These are phyloP conservation scores for Notarius lentiginosus DNA, from an alignment of 2,113 vertebrate genomes.

Conservation along the genomic window DNA sequence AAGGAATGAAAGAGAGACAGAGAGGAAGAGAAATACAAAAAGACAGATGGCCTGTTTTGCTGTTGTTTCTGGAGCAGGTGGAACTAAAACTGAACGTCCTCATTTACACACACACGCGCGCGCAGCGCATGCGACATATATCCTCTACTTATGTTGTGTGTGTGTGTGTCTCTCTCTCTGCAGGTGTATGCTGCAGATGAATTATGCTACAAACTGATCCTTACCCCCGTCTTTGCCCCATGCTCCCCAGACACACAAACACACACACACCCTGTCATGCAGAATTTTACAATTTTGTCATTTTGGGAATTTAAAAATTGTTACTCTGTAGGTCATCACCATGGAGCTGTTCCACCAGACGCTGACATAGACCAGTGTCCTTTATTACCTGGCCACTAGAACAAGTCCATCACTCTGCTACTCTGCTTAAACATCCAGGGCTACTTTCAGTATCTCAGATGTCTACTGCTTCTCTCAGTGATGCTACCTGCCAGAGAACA, in stretches of 20 bases:
- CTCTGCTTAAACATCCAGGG: not conserved
- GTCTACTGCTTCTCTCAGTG: not conserved
- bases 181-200: not conserved
- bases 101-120: not conserved
- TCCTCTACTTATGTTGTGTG: not conserved
- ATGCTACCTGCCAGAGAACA: not conserved
- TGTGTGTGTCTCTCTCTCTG: not conserved
- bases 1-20: conserved; percentile 39
- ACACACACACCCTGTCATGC: not conserved
- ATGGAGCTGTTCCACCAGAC: not conserved
- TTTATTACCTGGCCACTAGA: not conserved
- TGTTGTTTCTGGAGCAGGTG: conserved; percentile 21
- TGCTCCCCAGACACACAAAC: no score
- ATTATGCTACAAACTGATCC: not conserved
- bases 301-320: not conserved
- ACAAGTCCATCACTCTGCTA: not conserved
- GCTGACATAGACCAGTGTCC: not conserved
- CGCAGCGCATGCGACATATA: not conserved
- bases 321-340: not conserved
- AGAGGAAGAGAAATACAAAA: conserved; percentile 48
- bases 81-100: conserved; percentile 20
- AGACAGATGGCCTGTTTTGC: conserved; percentile 39
- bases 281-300: not conserved
- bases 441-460: not conserved
- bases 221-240: not conserved